phyloP scores from a whole-genome alignment of 2,797 vertebrate species.

The Cottoperca gobio region DNA sequence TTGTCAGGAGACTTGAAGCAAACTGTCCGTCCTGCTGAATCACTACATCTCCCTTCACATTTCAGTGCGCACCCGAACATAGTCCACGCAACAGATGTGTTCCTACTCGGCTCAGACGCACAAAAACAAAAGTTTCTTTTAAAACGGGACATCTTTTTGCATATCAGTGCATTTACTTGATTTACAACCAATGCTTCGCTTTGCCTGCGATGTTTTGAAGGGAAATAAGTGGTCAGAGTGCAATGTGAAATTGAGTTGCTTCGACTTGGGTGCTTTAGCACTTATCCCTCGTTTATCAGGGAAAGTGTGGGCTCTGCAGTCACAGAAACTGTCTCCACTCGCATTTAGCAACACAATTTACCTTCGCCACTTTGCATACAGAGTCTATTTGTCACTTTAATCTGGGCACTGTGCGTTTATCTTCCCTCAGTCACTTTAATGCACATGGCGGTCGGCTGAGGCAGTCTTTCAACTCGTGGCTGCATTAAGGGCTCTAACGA shows the following conservation, averaged over 20 bases:
- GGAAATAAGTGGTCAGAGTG: constrained; percentile 63
- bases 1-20: neutral
- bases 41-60: constrained; percentile 5
- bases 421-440: constrained; percentile 78
- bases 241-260: constrained; percentile 67
- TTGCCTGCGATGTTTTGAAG: constrained; percentile 67
- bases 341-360: constrained; percentile 80
- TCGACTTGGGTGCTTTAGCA: constrained; percentile 65
- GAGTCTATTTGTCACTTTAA: constrained; percentile 82
- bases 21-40: constrained; percentile 1
- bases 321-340: constrained; percentile 64
- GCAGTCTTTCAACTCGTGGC: constrained; percentile 69
- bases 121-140: constrained; percentile 55
- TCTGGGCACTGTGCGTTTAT: constrained; percentile 70
- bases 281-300: constrained; percentile 80
- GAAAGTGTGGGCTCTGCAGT: constrained; percentile 44
- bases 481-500: constrained; percentile 67
- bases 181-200: constrained; percentile 60
- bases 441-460: constrained; percentile 55
- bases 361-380: constrained; percentile 78
- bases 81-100: constrained; percentile 55
- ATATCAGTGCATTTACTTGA: constrained; percentile 70
- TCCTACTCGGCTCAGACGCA: constrained; percentile 39
- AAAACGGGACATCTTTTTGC: constrained; percentile 59
- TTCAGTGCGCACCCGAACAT: constrained; percentile 46